A percentile compares a stretch with the other conserved stretches of the same genome.
Conservation (phyloP, 2,113 vertebrate genomes). For the Pristiophorus japonicus region DNA sequence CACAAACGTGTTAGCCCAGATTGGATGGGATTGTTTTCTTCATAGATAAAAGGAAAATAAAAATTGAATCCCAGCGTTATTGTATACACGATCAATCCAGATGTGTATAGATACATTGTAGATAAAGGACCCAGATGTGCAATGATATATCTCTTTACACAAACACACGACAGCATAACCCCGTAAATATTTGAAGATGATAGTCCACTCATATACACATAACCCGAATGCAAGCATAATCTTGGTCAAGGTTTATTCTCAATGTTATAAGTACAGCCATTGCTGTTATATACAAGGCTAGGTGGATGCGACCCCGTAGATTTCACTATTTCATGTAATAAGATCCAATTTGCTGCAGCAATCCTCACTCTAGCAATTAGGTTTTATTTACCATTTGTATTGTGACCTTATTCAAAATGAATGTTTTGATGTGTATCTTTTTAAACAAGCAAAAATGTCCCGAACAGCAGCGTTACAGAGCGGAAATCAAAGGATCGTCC, state of each 20-base stretch:
- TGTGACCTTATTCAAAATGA: neutral
- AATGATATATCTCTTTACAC: neutral
- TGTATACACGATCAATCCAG: neutral
- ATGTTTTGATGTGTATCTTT: slow-evolving; percentile 16
- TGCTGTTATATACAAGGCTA: no score
- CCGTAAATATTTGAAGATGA: no score
- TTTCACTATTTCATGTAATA: neutral
- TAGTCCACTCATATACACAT: neutral
- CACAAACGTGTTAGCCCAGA: neutral
- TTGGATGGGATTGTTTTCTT: neutral
- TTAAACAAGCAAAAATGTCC: neutral
- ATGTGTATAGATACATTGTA: neutral
- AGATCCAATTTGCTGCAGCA: neutral
- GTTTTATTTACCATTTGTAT: neutral
- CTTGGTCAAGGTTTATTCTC: neutral
- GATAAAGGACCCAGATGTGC: neutral
- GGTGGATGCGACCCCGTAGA: neutral
- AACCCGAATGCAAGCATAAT: neutral
- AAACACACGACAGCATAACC: neutral
- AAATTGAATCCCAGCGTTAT: neutral
- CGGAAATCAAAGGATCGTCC: neutral
- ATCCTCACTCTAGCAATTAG: neutral
- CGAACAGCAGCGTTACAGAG: neutral
- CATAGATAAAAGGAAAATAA: neutral
- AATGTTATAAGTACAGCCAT: neutral